Evolutionary conservation across 1,140 invertebrate genomes (phyloP), one percentile per base, ranked within the genome.

Genomic region (Trigoniulus corallinus): DNA sequence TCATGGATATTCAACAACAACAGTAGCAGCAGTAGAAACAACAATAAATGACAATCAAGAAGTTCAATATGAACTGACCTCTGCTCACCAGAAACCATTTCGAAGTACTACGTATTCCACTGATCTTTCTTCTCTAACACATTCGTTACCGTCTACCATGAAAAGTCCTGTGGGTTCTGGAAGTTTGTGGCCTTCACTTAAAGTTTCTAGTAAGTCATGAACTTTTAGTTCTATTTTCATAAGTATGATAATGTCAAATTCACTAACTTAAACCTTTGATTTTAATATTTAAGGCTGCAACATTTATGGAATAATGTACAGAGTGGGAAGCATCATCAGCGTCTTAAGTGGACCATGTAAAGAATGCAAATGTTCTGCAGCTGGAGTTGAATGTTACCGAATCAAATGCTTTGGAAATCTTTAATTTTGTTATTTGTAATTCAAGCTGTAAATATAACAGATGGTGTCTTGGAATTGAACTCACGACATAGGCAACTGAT

Each of bases 261-360:
- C 27, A 20, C 20, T n/a, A 34, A 27, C 26, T 27, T 18, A 47
- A 15, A 1, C 49, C 53, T 54, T 56, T 22, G 34, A 47, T 1
- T 51, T 88, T 21, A 87, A 87, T 63, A 62, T 89, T 53, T 83
- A 82, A 10, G 86, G 86, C 1, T 92, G 88, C 61, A 91, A 92
- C 67, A 89, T 92, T 57, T 91, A 89, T 60, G 87, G 88, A 1
- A 74, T 79, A 56, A 88, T 89, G 81, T 89, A 91, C 64, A 73
- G 79, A 3, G 80, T 89, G 1, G 84, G 83, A 2, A 73, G 78
- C 61, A 82, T 86, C 56, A 88, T 92, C 50, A 73, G 78, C 0
- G 85, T 91, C 69, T 68, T 92, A 48, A 88, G 85, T 3, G 77
- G 75, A 47, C 74, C 79, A 2, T 92, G 88, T 64, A 73, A 80